Conservation (phyloP, 2,888 invertebrate species). For the Andrena bicolor region DNA sequence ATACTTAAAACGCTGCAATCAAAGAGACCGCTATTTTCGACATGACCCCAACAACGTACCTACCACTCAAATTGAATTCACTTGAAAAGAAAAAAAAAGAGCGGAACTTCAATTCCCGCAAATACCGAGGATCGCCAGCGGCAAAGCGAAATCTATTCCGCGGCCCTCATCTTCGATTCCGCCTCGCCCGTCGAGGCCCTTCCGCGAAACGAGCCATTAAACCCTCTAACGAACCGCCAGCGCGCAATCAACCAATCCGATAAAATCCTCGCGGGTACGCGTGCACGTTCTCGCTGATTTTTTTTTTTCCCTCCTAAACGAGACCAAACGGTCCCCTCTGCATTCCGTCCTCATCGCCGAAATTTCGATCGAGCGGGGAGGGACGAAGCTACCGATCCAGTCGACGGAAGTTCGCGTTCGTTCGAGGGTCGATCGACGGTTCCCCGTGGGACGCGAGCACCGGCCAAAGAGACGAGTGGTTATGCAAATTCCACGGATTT, state of each 20-base stretch:
- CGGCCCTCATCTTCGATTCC: slow-evolving; percentile 31
- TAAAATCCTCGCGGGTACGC: slow-evolving; percentile 33
- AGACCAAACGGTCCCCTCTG: slow-evolving; percentile 22
- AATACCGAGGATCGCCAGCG: not conserved
- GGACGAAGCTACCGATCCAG: not conserved
- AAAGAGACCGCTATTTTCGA: too few species aligned
- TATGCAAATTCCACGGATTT: slow-evolving; percentile 68
- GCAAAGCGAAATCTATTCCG: slow-evolving; percentile 8
- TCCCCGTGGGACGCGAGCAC: not conserved
- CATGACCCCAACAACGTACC: not conserved
- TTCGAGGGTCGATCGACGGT: not conserved
- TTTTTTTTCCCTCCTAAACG: slow-evolving; percentile 5
- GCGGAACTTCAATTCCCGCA: not conserved
- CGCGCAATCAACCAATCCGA: slow-evolving; percentile 61
- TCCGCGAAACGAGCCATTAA: slow-evolving; percentile 62
- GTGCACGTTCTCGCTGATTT: slow-evolving; percentile 38
- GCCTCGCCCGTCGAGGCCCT: slow-evolving; percentile 18
- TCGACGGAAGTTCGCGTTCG: slow-evolving; percentile 17
- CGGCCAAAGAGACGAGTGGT: slow-evolving; percentile 26
- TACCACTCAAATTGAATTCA: not conserved
- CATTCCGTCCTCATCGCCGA: not conserved
- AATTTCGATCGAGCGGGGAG: slow-evolving; percentile 10
- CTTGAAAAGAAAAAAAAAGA: not conserved
- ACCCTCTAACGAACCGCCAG: slow-evolving; percentile 67
- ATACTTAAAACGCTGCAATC: too few species aligned